These are phyloP conservation scores for Mastigias papua DNA, from an alignment of 30 jellyfish, hydroid and myxozoan species.

Conservation along the genomic window DNA sequence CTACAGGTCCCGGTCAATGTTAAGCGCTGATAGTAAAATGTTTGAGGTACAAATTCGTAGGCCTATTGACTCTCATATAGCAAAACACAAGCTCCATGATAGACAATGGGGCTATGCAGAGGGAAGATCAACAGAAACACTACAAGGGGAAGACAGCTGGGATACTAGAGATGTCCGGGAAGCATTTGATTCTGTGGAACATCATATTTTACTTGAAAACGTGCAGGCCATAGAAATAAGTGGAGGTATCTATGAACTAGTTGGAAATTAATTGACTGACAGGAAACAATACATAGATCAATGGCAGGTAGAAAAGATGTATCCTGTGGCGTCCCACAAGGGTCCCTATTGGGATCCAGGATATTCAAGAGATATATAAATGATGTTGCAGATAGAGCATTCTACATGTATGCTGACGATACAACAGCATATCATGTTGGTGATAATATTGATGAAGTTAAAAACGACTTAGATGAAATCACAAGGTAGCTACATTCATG, in stretches of 20 bases:
- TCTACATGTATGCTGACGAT: constrained; percentile 17
- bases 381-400: constrained; percentile 1
- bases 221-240: constrained; percentile 14
- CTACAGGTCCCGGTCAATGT: constrained; percentile 18
- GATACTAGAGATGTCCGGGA: constrained; percentile 1
- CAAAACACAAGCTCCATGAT: neutral
- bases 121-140: neutral
- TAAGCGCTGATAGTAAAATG: neutral
- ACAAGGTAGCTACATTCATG: constrained; percentile 1
- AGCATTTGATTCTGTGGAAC: constrained; percentile 10
- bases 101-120: neutral
- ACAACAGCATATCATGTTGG: constrained; percentile 22
- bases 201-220: neutral
- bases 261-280: neutral
- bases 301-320: neutral
- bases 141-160: constrained; percentile 13
- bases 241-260: neutral
- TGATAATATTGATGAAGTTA: neutral
- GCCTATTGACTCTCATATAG: neutral
- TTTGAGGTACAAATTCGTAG: constrained; percentile 8
- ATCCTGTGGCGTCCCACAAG: constrained; percentile 15
- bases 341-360: constrained; percentile 28
- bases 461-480: neutral
- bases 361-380: constrained; percentile 9
- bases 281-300: neutral